Conservation (phyloP, 2,888 invertebrate genomes). For the Eupithecia subumbrata region DNA sequence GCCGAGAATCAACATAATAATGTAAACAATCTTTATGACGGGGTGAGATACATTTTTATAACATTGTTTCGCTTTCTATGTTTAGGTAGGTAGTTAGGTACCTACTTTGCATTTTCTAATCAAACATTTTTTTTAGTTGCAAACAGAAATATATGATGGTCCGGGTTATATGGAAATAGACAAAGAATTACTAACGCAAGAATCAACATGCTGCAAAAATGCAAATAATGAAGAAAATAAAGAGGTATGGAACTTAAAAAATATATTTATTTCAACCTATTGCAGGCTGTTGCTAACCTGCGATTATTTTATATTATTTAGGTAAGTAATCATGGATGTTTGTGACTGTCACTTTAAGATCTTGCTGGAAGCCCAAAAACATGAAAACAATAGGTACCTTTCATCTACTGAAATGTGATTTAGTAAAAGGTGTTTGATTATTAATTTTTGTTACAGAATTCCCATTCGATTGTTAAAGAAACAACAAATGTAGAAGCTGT, state of each 20-base stretch:
- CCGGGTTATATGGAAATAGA: conserved; percentile 9
- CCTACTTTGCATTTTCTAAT: conserved; percentile 9
- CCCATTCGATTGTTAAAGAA: conserved; percentile 9
- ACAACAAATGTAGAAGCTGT: conserved; percentile 9
- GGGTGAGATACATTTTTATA: conserved; percentile 9
- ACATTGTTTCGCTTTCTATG: conserved; percentile 10
- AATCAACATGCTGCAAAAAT: conserved; percentile 9
- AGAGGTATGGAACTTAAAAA: conserved; percentile 10
- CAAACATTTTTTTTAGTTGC: conserved; percentile 10
- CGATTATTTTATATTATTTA: conserved; percentile 20
- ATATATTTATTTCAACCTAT: conserved; percentile 9
- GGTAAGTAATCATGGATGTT: conserved; percentile 34
- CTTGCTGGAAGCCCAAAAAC: background rate
- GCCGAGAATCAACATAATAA: conserved; percentile 9
- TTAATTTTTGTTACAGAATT: conserved; percentile 7
- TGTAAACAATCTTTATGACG: conserved; percentile 10
- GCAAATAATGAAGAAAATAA: conserved; percentile 9
- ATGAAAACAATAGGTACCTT: conserved; percentile 9
- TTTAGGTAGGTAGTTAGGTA: conserved; percentile 10
- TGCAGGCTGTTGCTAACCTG: conserved; percentile 6
- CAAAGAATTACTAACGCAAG: conserved; percentile 10
- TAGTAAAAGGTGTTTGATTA: conserved; percentile 9
- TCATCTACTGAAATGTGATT: conserved; percentile 10
- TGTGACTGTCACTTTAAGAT: conserved; percentile 7
- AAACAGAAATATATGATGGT: conserved; percentile 9